These are phyloP conservation scores for Bradysia coprophila DNA, from an alignment of 1,140 invertebrate genomes.

Conservation along the genomic window DNA sequence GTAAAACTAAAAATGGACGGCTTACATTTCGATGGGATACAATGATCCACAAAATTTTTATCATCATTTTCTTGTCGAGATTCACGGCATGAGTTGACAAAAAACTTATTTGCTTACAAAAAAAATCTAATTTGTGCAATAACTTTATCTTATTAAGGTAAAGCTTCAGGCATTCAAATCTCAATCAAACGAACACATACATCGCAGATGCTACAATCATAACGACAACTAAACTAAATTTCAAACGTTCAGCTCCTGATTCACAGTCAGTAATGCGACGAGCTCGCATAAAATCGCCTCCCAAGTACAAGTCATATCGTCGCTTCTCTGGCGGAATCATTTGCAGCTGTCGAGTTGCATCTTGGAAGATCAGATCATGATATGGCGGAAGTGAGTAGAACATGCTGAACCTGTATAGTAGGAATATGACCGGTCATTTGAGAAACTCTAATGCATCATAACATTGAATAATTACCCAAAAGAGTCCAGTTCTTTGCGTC, in stretches of 20 bases:
- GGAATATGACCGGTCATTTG: constrained; percentile 6
- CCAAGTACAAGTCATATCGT: constrained; percentile 41
- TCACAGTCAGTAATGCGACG: constrained; percentile 58
- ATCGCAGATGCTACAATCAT: too few species aligned
- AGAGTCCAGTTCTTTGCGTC: constrained; percentile 62
- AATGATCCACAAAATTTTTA: too few species aligned
- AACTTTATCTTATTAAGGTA: too few species aligned
- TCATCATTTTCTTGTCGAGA: too few species aligned
- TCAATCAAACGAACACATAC: too few species aligned
- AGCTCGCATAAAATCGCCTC: constrained; percentile 55
- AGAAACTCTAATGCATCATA: background rate
- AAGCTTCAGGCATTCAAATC: too few species aligned
- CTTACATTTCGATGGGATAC: too few species aligned
- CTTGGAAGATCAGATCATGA: constrained; percentile 82
- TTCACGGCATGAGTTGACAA: too few species aligned
- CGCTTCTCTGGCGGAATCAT: constrained; percentile 41
- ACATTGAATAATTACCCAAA: constrained; percentile 55
- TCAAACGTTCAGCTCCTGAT: constrained; percentile 25
- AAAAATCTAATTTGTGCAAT: too few species aligned
- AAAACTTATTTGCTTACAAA: too few species aligned
- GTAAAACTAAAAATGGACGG: too few species aligned
- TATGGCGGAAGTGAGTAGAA: constrained; percentile 63
- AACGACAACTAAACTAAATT: background rate
- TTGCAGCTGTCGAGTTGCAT: constrained; percentile 69
- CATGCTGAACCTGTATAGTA: constrained; percentile 62